phyloP scores from a whole-genome alignment of 2,888 invertebrate genomes.

The Ctena decussata region DNA sequence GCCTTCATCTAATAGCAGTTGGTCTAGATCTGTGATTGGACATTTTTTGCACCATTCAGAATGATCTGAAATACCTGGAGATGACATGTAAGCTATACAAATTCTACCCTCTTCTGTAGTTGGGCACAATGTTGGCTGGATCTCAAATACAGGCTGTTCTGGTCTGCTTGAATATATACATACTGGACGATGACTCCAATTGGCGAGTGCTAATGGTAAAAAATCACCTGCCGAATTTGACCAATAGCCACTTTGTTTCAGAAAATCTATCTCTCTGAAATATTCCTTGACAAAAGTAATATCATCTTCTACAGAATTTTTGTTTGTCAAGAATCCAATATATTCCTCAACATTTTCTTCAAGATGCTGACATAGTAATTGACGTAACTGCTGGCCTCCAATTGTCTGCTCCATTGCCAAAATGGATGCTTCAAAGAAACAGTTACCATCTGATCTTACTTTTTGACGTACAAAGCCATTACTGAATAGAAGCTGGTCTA shows the following conservation, averaged over 20 bases:
- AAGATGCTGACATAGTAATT: no score
- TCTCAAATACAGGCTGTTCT: background rate
- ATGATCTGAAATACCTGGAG: conserved; percentile 25
- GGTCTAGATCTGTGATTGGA: background rate
- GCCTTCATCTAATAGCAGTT: background rate
- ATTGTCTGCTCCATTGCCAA: no score
- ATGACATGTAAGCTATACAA: conserved; percentile 7
- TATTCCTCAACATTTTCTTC: no score
- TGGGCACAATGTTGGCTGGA: background rate
- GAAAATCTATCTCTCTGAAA: background rate
- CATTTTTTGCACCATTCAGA: conserved; percentile 8
- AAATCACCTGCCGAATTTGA: conserved; percentile 3
- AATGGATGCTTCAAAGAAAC: no score
- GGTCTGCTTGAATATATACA: background rate
- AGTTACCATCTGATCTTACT: no score
- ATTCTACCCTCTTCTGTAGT: background rate
- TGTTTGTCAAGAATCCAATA: no score
- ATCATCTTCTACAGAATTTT: background rate
- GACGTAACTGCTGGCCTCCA: no score
- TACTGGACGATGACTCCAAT: background rate
- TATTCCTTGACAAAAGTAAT: background rate
- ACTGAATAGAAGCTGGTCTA: no score
- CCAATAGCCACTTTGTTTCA: background rate
- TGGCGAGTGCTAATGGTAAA: conserved; percentile 24
- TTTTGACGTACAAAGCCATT: no score